These are phyloP conservation scores for Amorpha juglandis DNA, from an alignment of 2,888 invertebrate species.

Conservation along the genomic window DNA sequence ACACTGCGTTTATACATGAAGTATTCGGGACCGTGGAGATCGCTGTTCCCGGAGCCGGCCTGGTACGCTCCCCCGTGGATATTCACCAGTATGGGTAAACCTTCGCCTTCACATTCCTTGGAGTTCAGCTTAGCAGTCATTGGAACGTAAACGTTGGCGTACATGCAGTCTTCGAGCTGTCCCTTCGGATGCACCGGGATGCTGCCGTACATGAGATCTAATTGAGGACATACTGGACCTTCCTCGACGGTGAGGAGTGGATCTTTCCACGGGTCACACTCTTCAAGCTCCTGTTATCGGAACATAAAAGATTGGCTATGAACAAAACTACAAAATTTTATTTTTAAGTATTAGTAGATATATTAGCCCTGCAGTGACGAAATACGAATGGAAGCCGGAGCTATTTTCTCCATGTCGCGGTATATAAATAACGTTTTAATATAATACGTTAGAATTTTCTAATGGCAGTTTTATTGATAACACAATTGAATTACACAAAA, in stretches of 20 bases:
- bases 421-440: too few species aligned
- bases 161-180: constrained; percentile 52
- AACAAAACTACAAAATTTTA: too few species aligned
- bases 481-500: too few species aligned
- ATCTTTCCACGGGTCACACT: constrained; percentile 67
- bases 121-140: not conserved
- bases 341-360: too few species aligned
- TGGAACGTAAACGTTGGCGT: constrained; percentile 42
- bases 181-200: constrained; percentile 37
- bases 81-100: constrained; percentile 41
- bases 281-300: constrained; percentile 41
- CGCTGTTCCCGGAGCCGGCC: constrained; percentile 39
- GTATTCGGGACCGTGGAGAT: constrained; percentile 41
- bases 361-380: too few species aligned
- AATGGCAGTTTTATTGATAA: too few species aligned
- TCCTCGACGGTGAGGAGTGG: constrained; percentile 80
- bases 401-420: too few species aligned
- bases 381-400: too few species aligned
- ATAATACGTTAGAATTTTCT: too few species aligned
- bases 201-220: constrained; percentile 52
- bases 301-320: not conserved
- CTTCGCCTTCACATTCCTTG: not conserved
- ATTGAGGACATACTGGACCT: constrained; percentile 83
- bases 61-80: constrained; percentile 44
- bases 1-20: constrained; percentile 40